Evolutionary conservation across 2,797 vertebrate species (phyloP), one percentile per base, ranked within the genome.

Genomic region (Galaxias olidus): DNA sequence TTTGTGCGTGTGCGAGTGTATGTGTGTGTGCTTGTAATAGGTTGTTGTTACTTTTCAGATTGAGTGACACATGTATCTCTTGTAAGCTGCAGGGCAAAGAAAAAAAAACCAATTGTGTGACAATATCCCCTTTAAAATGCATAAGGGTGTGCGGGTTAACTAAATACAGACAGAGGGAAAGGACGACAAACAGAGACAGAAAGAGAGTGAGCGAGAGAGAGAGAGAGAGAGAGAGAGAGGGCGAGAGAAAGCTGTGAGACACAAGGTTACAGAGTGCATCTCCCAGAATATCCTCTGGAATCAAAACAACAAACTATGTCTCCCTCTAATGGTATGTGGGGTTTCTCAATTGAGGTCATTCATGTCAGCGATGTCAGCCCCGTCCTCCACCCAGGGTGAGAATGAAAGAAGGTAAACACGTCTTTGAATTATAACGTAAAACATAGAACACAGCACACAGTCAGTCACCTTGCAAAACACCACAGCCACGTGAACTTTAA

Each of bases 391-490:
- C 30, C 2, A 30, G 30, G 6, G 49, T n/a, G 49, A 50, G 9
- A 59, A n/a, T 18, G 42, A 18, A 58, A 1, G 42, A 57, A 10
- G 30, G 30, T 30, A 30, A 30, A 30, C 30, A 30, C 30, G 3
- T 30, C 30, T 30, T 30, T 30, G 30, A 30, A 30, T 30, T 30
- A 30, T 30, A 30, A 30, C 3, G 30, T 1, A 41, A 56, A 40
- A 80, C 56, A 69, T 75, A 68, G 42, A 59, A 85, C 77, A 74
- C 68, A 69, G 76, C 75, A 76, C 59, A 65, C 17, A 17, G 68
- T 71, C n/a, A n/a, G n/a, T n/a, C n/a, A n/a, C n/a, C 84, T 89
- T 95, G 94, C 92, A 94, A 94, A 95, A 95, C 85, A 89, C 90
- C 90, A 93, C 80, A 93, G 89, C 90, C 78, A 87, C 85, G 87